A percentile compares a stretch with the other conserved stretches of the same genome.
These are phyloP conservation scores for Pteronotus mesoamericanus DNA, from an alignment of 2,797 vertebrate species.

Conservation along the genomic window DNA sequence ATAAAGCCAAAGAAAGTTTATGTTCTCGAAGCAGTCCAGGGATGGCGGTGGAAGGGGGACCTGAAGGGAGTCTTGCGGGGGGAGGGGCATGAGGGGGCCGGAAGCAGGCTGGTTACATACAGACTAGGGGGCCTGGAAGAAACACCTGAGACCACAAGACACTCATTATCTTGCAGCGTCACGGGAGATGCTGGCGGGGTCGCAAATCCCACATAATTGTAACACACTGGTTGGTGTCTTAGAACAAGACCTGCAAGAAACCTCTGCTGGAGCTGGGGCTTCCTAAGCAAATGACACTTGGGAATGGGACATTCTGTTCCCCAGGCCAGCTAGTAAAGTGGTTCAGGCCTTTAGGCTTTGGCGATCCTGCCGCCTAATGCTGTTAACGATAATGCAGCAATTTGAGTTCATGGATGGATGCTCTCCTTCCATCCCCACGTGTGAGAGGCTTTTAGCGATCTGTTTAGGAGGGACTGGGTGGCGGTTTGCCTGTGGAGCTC, in stretches of 20 bases:
- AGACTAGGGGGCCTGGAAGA: neutral
- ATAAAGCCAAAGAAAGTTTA: neutral
- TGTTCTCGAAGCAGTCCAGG: neutral
- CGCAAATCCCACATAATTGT: neutral
- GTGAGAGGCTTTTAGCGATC: neutral
- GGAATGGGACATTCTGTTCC: neutral
- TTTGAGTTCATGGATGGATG: accelerated
- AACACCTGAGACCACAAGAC: neutral
- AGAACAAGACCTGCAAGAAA: neutral
- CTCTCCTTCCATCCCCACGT: accelerated
- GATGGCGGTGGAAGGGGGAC: neutral
- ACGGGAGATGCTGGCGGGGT: neutral
- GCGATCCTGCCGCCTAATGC: accelerated
- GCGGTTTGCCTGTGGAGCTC: neutral
- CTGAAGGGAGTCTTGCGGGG: accelerated
- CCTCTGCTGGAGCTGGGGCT: neutral
- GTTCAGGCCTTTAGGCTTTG: neutral
- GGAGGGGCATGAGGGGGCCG: neutral
- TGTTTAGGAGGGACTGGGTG: neutral
- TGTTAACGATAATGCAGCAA: accelerated
- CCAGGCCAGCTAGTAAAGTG: neutral
- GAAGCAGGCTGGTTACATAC: too few relatives aligned
- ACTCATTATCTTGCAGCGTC: neutral
- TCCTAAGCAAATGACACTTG: neutral
- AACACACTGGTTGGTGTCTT: neutral